These are phyloP conservation scores for Semibalanus balanoides DNA, from an alignment of 1,140 invertebrate species.

Conservation along the genomic window DNA sequence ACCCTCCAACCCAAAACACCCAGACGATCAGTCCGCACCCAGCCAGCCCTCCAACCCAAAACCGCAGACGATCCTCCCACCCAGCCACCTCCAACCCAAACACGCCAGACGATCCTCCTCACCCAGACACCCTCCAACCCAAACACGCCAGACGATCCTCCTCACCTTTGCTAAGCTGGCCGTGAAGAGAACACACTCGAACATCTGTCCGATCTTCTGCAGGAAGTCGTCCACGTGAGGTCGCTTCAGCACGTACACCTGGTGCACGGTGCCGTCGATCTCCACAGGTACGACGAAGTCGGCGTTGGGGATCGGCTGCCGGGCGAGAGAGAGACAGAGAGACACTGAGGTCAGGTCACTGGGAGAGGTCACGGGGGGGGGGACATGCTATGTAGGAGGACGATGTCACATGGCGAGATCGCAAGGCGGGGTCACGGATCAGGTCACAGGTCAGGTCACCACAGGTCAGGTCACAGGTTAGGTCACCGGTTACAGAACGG, in stretches of 20 bases:
- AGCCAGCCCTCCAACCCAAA: neutral
- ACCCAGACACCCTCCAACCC: neutral
- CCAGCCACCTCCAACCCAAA: neutral
- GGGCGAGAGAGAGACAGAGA: slow-evolving; percentile 7
- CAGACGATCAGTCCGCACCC: neutral
- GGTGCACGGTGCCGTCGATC: slow-evolving; percentile 97
- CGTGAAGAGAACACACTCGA: slow-evolving; percentile 98
- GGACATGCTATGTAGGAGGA: too few relatives aligned
- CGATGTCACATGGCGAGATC: too few relatives aligned
- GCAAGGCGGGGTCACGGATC: too few relatives aligned
- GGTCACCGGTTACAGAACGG: too few relatives aligned
- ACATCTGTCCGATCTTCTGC: slow-evolving; percentile 92
- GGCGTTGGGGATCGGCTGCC: slow-evolving; percentile 94
- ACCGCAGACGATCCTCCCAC: neutral
- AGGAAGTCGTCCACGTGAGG: slow-evolving; percentile 99
- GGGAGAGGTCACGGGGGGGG: too few relatives aligned
- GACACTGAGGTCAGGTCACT: too few relatives aligned
- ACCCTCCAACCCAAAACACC: too few relatives aligned
- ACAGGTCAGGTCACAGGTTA: too few relatives aligned
- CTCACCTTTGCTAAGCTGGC: slow-evolving; percentile 89
- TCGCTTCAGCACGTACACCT: slow-evolving; percentile 97
- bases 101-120: neutral
- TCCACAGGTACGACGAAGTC: slow-evolving; percentile 99
- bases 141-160: neutral
- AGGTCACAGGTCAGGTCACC: too few relatives aligned